phyloP scores from a whole-genome alignment of 2,113 vertebrate genomes.

The Lota lota region DNA sequence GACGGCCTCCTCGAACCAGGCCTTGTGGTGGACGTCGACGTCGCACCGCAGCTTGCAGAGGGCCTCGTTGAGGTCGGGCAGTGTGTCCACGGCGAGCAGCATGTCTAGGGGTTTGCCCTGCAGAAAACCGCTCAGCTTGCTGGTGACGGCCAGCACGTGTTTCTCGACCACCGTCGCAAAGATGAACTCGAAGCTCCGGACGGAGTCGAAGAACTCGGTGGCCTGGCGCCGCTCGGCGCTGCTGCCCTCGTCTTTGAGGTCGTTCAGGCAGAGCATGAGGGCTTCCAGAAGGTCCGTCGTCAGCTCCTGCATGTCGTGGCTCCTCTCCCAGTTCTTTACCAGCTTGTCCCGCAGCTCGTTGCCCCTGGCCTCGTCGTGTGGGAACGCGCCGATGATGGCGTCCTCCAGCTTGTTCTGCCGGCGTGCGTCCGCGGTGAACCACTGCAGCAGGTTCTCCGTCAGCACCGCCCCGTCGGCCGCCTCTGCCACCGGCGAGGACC shows the following conservation, averaged over 20 bases:
- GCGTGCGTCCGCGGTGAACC: constrained; percentile 66
- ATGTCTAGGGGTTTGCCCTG: constrained; percentile 74
- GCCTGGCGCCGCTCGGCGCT: constrained; percentile 53
- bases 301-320: constrained; percentile 70
- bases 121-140: constrained; percentile 66
- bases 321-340: constrained; percentile 70
- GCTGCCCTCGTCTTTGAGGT: constrained; percentile 57
- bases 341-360: constrained; percentile 70
- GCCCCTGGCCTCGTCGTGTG: constrained; percentile 58
- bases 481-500: constrained; percentile 52
- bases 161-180: constrained; percentile 69
- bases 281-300: constrained; percentile 64
- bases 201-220: constrained; percentile 43
- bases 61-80: constrained; percentile 58
- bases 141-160: constrained; percentile 58
- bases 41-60: constrained; percentile 60
- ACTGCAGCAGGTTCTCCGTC: constrained; percentile 59
- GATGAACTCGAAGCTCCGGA: constrained; percentile 75
- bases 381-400: constrained; percentile 60
- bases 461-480: constrained; percentile 47
- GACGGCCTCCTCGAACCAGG: constrained; percentile 74
- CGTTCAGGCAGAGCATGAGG: constrained; percentile 60
- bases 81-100: constrained; percentile 60
- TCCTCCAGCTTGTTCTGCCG: constrained; percentile 69
- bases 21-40: constrained; percentile 64